Conservation (phyloP, 1,140 invertebrate genomes). For the Drosophila hydei region DNA sequence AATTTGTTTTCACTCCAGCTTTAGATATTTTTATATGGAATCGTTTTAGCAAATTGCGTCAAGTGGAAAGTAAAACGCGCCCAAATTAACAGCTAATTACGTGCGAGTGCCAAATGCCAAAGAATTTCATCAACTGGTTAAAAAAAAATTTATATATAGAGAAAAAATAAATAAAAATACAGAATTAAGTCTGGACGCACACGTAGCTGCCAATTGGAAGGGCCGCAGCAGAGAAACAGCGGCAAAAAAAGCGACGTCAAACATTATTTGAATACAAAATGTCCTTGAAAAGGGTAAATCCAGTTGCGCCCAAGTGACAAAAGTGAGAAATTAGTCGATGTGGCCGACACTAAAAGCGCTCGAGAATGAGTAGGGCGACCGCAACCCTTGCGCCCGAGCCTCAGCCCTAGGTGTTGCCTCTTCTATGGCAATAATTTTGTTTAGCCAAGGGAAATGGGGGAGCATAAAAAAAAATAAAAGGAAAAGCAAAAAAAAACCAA, state of each 20-base stretch:
- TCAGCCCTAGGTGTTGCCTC: not conserved
- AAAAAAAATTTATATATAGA: conserved; percentile 34
- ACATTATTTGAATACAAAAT: conserved; percentile 78
- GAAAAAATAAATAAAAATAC: not conserved
- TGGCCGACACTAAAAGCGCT: conserved; percentile 66
- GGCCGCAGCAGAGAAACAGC: conserved; percentile 9
- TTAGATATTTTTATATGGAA: not conserved
- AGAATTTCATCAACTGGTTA: conserved; percentile 27
- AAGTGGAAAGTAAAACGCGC: conserved; percentile 59
- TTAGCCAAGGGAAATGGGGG: too few relatives aligned
- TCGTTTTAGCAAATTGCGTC: conserved; percentile 16
- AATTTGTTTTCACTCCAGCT: not conserved
- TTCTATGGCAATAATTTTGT: conserved; percentile 36
- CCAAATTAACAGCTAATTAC: conserved; percentile 77
- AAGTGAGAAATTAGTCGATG: conserved; percentile 75
- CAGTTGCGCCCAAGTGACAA: conserved; percentile 54
- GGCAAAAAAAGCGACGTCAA: conserved; percentile 41
- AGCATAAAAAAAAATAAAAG: not conserved
- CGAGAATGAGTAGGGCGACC: conserved; percentile 40
- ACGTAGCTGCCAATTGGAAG: conserved; percentile 39
- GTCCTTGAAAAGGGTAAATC: conserved; percentile 68
- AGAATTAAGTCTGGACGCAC: conserved; percentile 20
- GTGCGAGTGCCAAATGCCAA: conserved; percentile 61
- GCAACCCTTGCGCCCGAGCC: conserved; percentile 27
- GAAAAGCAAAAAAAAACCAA: conserved; percentile 3